A percentile compares a stretch with the other conserved stretches of the same genome.
phyloP scores from a whole-genome alignment of 2,113 vertebrate genomes.

The Aptenodytes forsteri region DNA sequence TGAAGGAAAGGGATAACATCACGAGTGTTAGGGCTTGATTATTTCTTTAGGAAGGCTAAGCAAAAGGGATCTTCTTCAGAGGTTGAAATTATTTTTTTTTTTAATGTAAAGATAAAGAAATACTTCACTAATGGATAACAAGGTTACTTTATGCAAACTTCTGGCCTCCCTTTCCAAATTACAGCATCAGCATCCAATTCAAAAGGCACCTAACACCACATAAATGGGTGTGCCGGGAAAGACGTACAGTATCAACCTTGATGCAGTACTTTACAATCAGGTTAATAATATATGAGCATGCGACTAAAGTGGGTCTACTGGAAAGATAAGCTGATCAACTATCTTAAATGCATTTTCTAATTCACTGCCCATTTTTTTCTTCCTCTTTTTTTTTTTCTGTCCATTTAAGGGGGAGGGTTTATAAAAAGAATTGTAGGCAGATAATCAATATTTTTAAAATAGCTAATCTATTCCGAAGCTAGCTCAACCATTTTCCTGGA shows the following conservation, averaged over 20 bases:
- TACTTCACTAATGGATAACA: neutral
- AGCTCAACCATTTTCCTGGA: neutral
- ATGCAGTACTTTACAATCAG: slow-evolving; percentile 22
- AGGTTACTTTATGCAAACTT: slow-evolving; percentile 11
- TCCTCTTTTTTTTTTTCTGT: neutral
- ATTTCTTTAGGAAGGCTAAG: neutral
- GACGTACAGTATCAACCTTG: neutral
- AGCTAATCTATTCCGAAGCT: neutral
- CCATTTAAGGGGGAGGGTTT: neutral
- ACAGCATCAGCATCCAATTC: slow-evolving; percentile 10
- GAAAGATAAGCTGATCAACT: slow-evolving; percentile 44
- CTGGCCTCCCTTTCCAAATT: slow-evolving; percentile 13
- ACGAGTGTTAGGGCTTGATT: neutral
- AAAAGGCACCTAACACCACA: neutral
- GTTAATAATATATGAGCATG: slow-evolving; percentile 62
- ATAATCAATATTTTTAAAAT: slow-evolving; percentile 1
- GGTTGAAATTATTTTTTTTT: neutral
- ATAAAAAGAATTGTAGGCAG: slow-evolving; percentile 3
- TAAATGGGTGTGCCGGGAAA: slow-evolving; percentile 6
- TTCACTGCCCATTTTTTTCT: slow-evolving; percentile 18
- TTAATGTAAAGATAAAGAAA: neutral
- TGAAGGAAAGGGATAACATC: neutral
- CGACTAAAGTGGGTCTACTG: slow-evolving; percentile 16
- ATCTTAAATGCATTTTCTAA: slow-evolving; percentile 51
- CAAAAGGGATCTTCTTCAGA: neutral